Evolutionary conservation across 2,888 invertebrate genomes (phyloP).

Genomic region (Hydroisotoma schaefferi): DNA sequence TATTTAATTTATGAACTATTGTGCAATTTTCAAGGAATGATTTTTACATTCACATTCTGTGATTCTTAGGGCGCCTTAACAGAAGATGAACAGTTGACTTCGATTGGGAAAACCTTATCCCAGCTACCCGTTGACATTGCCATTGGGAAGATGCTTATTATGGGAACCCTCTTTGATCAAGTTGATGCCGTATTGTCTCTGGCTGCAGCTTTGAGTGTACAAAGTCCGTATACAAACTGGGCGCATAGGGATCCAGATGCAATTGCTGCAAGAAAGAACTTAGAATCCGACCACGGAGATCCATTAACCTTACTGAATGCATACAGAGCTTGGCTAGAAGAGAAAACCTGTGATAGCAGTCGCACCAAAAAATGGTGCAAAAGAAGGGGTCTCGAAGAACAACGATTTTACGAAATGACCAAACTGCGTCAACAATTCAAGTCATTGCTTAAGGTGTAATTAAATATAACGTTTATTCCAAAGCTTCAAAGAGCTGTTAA

Average conservation of each 20-base stretch:
- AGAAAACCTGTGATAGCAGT: slow-evolving; percentile 59
- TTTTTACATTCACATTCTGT: slow-evolving; percentile 48
- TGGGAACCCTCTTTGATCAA: slow-evolving; percentile 84
- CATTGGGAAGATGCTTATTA: slow-evolving; percentile 91
- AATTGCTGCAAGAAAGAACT: slow-evolving; percentile 66
- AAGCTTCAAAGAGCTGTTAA: too few species aligned
- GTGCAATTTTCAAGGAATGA: not conserved
- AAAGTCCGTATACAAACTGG: slow-evolving; percentile 85
- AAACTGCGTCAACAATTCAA: slow-evolving; percentile 87
- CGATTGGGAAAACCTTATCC: slow-evolving; percentile 79
- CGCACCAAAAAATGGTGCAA: slow-evolving; percentile 77
- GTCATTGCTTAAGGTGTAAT: slow-evolving; percentile 66
- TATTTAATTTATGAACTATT: not conserved
- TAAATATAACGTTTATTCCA: not conserved
- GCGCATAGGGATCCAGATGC: slow-evolving; percentile 70
- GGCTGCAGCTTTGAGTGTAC: slow-evolving; percentile 87
- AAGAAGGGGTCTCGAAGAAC: slow-evolving; percentile 88
- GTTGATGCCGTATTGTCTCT: slow-evolving; percentile 83
- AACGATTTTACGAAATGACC: slow-evolving; percentile 92
- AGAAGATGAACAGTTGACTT: slow-evolving; percentile 74
- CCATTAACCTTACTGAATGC: slow-evolving; percentile 83
- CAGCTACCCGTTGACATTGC: slow-evolving; percentile 90
- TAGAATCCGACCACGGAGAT: slow-evolving; percentile 94
- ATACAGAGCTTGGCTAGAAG: slow-evolving; percentile 82
- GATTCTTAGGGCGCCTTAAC: slow-evolving; percentile 68